Evolutionary conservation across 2,888 invertebrate genomes (phyloP).

Genomic region (Omphaloscelis lunosa): DNA sequence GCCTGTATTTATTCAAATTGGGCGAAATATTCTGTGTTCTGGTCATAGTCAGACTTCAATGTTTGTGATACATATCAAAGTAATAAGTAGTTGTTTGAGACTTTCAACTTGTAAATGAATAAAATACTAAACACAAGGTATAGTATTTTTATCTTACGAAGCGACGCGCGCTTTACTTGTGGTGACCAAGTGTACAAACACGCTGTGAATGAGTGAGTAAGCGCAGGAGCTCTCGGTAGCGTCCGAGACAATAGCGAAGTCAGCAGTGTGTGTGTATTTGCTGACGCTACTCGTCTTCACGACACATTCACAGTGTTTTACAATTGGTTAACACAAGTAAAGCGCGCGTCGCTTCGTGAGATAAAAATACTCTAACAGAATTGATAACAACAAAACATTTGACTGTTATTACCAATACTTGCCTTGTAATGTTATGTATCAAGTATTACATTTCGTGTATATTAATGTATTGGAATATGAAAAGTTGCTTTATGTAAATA

Average conservation of each 20-base stretch:
- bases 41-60: conserved; percentile 1
- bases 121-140: not conserved
- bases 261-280: too few relatives aligned
- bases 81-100: not conserved
- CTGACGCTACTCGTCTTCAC: too few relatives aligned
- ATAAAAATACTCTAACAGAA: not conserved
- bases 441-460: not conserved
- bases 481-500: conserved; percentile 20
- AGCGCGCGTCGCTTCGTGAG: too few relatives aligned
- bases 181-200: too few relatives aligned
- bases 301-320: too few relatives aligned
- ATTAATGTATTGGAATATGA: not conserved
- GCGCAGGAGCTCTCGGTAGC: too few relatives aligned
- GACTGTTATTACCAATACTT: not conserved
- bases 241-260: too few relatives aligned
- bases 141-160: too few relatives aligned
- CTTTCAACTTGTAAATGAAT: not conserved
- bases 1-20: not conserved
- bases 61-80: conserved; percentile 7
- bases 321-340: too few relatives aligned
- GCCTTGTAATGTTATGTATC: not conserved
- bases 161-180: too few relatives aligned
- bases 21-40: not conserved
- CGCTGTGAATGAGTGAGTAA: too few relatives aligned
- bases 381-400: not conserved